These are phyloP conservation scores for Eupleurogrammus muticus DNA, from an alignment of 2,797 vertebrate species.

Conservation along the genomic window DNA sequence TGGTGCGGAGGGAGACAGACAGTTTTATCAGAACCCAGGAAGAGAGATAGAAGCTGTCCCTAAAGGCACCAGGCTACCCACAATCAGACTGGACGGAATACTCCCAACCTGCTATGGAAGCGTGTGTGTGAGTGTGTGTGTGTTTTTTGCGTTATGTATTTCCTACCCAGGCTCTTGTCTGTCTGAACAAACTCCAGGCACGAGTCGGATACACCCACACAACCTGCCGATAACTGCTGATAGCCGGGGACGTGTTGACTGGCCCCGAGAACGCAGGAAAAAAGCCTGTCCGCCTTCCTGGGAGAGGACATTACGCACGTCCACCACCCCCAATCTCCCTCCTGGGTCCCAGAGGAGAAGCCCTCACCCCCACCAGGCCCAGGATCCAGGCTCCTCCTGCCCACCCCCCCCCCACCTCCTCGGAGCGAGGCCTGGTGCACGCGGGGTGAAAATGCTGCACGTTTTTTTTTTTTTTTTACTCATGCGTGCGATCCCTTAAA, in stretches of 20 bases:
- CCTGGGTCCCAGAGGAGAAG: constrained; percentile 58
- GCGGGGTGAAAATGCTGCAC: constrained; percentile 62
- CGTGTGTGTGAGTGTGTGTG: constrained; percentile 10
- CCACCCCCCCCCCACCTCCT: constrained; percentile 21
- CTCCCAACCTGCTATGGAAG: constrained; percentile 12
- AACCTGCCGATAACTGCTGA: constrained; percentile 70
- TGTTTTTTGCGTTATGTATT: constrained; percentile 55
- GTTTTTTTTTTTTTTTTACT: no score
- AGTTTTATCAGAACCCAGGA: constrained; percentile 68
- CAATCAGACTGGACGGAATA: constrained; percentile 29
- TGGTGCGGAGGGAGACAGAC: constrained; percentile 50
- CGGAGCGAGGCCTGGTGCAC: constrained; percentile 38
- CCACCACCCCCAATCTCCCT: constrained; percentile 44
- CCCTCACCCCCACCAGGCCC: constrained; percentile 37
- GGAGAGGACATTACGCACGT: constrained; percentile 66
- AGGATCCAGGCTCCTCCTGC: constrained; percentile 54
- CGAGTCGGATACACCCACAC: constrained; percentile 70
- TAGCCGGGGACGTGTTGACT: constrained; percentile 67
- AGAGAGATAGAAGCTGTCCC: constrained; percentile 69
- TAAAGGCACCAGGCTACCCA: constrained; percentile 26
- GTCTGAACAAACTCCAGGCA: constrained; percentile 74
- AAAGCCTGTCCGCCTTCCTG: constrained; percentile 41
- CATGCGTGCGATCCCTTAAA: constrained; percentile 33
- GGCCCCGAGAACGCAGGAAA: constrained; percentile 45
- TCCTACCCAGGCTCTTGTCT: constrained; percentile 50